Conservation (phyloP, 2,888 invertebrate species). For the Harpalus rubripes region DNA sequence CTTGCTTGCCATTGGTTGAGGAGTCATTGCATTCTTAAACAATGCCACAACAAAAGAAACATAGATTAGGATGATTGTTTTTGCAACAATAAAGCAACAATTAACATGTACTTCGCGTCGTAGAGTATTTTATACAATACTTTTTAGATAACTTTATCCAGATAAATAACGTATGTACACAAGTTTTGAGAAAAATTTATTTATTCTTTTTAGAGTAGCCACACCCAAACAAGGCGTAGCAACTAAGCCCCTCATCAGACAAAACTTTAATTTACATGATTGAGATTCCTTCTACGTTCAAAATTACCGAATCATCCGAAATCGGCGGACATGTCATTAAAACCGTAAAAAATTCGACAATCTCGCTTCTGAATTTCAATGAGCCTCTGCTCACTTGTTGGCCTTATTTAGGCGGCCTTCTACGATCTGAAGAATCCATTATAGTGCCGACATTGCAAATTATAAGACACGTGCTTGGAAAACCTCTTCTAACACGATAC, state of each 20-base stretch:
- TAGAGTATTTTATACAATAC: too few relatives aligned
- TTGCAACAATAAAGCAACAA: not conserved
- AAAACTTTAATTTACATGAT: not conserved
- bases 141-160: too few relatives aligned
- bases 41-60: not conserved
- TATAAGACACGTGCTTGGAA: slow-evolving; percentile 3
- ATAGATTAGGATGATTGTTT: not conserved
- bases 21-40: not conserved
- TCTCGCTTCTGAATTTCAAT: slow-evolving; percentile 24
- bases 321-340: not conserved
- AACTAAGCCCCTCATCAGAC: not conserved
- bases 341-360: slow-evolving; percentile 26
- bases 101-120: not conserved
- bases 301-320: not conserved
- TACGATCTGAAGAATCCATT: not conserved
- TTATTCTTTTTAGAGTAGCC: not conserved
- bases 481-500: not conserved
- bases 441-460: slow-evolving; percentile 4
- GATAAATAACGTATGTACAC: too few relatives aligned
- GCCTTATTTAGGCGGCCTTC: slow-evolving; percentile 22
- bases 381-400: not conserved
- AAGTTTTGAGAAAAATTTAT: too few relatives aligned
- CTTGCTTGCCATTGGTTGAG: not conserved
- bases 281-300: not conserved
- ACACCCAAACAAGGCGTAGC: not conserved